Conservation (phyloP, 2,888 invertebrate genomes). For the Scaptomyza parva region DNA sequence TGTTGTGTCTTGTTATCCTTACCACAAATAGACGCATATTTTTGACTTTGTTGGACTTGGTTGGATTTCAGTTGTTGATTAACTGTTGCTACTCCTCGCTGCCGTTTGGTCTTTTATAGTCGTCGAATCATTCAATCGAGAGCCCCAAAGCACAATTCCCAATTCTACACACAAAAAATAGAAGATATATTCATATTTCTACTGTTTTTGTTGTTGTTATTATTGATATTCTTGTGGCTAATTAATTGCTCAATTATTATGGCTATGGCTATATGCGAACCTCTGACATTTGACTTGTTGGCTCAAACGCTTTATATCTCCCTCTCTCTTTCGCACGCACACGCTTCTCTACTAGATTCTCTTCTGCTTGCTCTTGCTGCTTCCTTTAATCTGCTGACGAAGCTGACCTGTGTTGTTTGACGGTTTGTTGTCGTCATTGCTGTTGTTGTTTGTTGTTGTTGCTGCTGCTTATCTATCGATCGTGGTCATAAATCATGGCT, state of each 20-base stretch:
- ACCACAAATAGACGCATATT: slow-evolving; percentile 81
- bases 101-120: slow-evolving; percentile 73
- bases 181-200: slow-evolving; percentile 21
- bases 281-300: slow-evolving; percentile 75
- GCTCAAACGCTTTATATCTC: slow-evolving; percentile 8
- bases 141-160: slow-evolving; percentile 52
- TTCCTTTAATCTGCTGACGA: slow-evolving; percentile 73
- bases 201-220: slow-evolving; percentile 23
- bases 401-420: slow-evolving; percentile 57
- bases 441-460: slow-evolving; percentile 23
- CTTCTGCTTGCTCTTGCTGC: slow-evolving; percentile 12
- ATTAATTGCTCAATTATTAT: slow-evolving; percentile 81
- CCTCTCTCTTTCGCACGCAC: slow-evolving; percentile 10
- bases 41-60: slow-evolving; percentile 42
- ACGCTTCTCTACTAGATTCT: not conserved
- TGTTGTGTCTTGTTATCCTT: slow-evolving; percentile 47
- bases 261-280: slow-evolving; percentile 64
- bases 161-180: slow-evolving; percentile 25
- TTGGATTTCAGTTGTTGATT: slow-evolving; percentile 59
- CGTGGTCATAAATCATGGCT: slow-evolving; percentile 63
- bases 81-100: slow-evolving; percentile 72
- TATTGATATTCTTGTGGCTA: slow-evolving; percentile 56
- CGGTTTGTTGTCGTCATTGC: slow-evolving; percentile 18
- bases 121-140: slow-evolving; percentile 40
- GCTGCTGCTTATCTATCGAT: slow-evolving; percentile 6